These are phyloP conservation scores for Candoia aspera DNA, from an alignment of 2,113 vertebrate genomes.

Conservation along the genomic window DNA sequence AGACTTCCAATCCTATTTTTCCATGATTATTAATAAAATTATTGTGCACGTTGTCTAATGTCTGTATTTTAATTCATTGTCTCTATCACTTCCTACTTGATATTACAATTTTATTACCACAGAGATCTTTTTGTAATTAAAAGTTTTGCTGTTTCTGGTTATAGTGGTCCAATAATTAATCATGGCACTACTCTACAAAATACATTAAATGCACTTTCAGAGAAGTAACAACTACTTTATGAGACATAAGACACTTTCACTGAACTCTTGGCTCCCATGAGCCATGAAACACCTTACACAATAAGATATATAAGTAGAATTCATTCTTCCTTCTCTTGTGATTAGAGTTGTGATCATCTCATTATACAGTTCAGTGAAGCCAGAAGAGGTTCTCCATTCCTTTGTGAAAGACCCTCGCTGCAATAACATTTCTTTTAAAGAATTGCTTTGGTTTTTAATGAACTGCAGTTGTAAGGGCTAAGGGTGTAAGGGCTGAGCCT, in stretches of 20 bases:
- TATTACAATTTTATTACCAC: slow-evolving; percentile 1
- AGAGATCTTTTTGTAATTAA: slow-evolving; percentile 24
- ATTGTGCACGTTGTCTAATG: slow-evolving; percentile 4
- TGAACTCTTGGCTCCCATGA: slow-evolving; percentile 55
- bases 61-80: slow-evolving; percentile 16
- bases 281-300: slow-evolving; percentile 61
- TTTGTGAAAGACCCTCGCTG: slow-evolving; percentile 41
- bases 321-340: slow-evolving; percentile 59
- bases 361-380: slow-evolving; percentile 66
- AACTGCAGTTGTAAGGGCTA: not conserved
- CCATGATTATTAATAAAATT: no score
- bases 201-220: slow-evolving; percentile 1
- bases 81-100: not conserved
- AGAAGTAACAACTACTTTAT: slow-evolving; percentile 32
- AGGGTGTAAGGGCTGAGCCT: not conserved
- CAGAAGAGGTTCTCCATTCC: slow-evolving; percentile 59
- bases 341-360: slow-evolving; percentile 60
- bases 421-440: not conserved
- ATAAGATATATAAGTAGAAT: slow-evolving; percentile 48
- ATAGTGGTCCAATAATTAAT: slow-evolving; percentile 46
- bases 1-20: no score
- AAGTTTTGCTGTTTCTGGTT: not conserved
- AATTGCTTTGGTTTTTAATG: not conserved
- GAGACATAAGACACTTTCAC: slow-evolving; percentile 52
- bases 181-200: slow-evolving; percentile 26